Percentiles rank a stretch among this genome's conserved stretches.
phyloP scores from a whole-genome alignment of 2,113 vertebrate genomes.

The Pedionomus torquatus region DNA sequence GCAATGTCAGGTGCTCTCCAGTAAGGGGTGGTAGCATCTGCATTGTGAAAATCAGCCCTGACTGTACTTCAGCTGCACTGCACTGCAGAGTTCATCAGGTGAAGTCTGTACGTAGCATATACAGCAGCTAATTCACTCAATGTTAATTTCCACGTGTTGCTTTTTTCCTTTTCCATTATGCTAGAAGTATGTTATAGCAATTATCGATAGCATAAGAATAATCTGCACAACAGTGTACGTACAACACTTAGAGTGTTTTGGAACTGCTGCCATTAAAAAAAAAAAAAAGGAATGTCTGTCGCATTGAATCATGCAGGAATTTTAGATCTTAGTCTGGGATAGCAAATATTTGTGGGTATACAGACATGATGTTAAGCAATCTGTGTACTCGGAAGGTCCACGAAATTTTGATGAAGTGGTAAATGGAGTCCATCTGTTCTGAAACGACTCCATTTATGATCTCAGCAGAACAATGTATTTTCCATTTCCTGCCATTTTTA shows the following conservation, averaged over 20 bases:
- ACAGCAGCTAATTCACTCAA: not conserved
- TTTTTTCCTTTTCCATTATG: not conserved
- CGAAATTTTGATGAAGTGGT: conserved; percentile 5
- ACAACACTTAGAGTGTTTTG: not conserved
- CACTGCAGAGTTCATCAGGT: not conserved
- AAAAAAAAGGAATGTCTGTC: not conserved
- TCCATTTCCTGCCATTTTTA: conserved; percentile 36
- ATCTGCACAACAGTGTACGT: not conserved
- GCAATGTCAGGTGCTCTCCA: not conserved
- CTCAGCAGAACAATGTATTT: conserved; percentile 41
- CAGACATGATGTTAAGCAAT: conserved; percentile 23
- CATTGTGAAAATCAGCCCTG: not conserved
- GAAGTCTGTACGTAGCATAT: not conserved
- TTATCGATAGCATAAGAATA: not conserved
- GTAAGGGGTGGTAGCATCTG: conserved; percentile 2
- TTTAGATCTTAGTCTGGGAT: not conserved
- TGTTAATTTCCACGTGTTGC: not conserved
- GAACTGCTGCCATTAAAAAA: not conserved
- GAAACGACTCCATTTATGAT: not conserved
- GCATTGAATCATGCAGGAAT: not conserved
- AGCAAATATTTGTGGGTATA: not conserved
- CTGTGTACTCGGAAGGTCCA: not conserved
- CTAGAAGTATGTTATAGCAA: not conserved
- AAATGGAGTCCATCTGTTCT: conserved; percentile 56
- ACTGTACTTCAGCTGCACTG: not conserved